These are phyloP conservation scores for Lamellibrachia satsuma DNA, from an alignment of 2,888 invertebrate genomes.

Conservation along the genomic window DNA sequence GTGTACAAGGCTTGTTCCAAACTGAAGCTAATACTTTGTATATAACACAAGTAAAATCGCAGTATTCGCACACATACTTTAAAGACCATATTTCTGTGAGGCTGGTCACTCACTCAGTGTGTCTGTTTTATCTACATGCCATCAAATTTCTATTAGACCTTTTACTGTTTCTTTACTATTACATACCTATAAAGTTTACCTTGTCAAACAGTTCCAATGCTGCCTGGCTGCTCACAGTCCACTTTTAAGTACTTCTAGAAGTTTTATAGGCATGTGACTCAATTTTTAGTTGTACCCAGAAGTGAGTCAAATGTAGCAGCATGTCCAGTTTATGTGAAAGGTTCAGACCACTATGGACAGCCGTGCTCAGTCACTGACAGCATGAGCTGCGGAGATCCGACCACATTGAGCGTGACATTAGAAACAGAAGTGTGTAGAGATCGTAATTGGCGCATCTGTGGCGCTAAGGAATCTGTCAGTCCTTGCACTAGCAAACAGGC, in stretches of 20 bases:
- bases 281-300: not conserved
- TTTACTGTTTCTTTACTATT: not conserved
- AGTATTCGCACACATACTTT: too few species aligned
- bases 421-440: not conserved
- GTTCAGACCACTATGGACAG: not conserved
- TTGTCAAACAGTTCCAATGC: not conserved
- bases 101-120: not conserved
- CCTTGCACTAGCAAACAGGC: not conserved
- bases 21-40: not conserved
- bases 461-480: not conserved
- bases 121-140: not conserved
- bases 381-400: not conserved
- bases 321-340: not conserved
- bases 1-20: not conserved
- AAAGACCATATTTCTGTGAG: not conserved
- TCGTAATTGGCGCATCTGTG: not conserved
- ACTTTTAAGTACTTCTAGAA: not conserved
- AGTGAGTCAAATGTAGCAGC: not conserved
- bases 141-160: not conserved
- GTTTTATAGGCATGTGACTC: not conserved
- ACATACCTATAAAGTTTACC: not conserved
- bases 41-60: too few species aligned
- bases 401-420: not conserved
- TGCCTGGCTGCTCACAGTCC: not conserved
- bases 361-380: not conserved